A percentile compares a stretch with the other conserved stretches of the same genome.
Evolutionary conservation across 2,797 vertebrate species (phyloP).

Genomic region (Hypotaenidia okinawae): DNA sequence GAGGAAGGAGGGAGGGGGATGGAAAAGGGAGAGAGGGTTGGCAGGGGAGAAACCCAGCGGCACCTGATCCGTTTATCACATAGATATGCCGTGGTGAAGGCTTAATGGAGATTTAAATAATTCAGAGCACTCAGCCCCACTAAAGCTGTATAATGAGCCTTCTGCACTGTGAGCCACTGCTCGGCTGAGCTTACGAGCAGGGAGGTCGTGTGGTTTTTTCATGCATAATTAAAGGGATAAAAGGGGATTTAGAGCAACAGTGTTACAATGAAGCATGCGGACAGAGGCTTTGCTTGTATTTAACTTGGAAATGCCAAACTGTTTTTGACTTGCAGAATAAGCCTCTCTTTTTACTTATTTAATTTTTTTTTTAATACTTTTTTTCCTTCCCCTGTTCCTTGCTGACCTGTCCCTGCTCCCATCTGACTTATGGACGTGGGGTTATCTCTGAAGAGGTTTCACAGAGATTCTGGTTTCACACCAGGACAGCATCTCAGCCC

Average conservation of each 20-base stretch:
- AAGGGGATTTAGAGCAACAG: constrained; percentile 67
- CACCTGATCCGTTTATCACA: constrained; percentile 83
- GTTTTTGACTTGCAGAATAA: constrained; percentile 47
- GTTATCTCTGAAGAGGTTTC: neutral
- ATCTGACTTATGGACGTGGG: neutral
- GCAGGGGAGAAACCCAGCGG: constrained; percentile 70
- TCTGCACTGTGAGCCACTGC: constrained; percentile 75
- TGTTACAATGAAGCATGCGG: constrained; percentile 75
- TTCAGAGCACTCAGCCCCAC: constrained; percentile 85
- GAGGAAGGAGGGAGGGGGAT: constrained; percentile 33
- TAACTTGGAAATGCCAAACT: constrained; percentile 55
- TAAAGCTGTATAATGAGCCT: constrained; percentile 87
- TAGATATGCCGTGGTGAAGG: constrained; percentile 78
- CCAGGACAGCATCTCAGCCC: neutral
- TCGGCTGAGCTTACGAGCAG: constrained; percentile 70
- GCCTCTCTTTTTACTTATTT: neutral
- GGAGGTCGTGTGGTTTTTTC: constrained; percentile 75
- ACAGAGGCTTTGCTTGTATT: constrained; percentile 56
- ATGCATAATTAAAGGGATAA: constrained; percentile 71
- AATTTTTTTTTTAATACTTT: neutral
- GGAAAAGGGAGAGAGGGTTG: neutral
- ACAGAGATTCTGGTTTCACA: neutral
- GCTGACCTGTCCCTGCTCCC: neutral
- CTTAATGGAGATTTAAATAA: constrained; percentile 92
- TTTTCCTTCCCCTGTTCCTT: neutral